Evolutionary conservation across 1,140 invertebrate genomes (phyloP).

Genomic region (Platorchestia sp.): DNA sequence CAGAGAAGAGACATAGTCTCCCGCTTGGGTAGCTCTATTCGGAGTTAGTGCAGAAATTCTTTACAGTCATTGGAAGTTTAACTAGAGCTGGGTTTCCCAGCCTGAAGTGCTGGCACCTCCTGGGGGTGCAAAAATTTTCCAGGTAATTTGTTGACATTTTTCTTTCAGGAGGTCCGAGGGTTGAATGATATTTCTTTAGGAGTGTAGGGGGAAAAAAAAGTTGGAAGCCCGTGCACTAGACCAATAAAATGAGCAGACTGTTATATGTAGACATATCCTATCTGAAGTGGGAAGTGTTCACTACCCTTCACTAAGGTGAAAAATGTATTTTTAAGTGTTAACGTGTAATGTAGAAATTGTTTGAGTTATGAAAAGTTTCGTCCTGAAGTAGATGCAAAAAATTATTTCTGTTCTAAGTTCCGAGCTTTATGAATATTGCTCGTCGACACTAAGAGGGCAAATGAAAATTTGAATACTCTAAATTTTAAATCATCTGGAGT

Average conservation of each 20-base stretch:
- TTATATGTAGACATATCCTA: not conserved
- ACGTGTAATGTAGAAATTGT: not conserved
- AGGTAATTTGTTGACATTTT: too few species aligned
- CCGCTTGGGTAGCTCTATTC: not conserved
- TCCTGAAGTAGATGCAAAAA: not conserved
- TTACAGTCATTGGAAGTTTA: too few species aligned
- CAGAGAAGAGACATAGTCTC: slow-evolving; percentile 48
- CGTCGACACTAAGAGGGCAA: not conserved
- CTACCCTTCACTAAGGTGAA: not conserved
- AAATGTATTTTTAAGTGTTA: not conserved
- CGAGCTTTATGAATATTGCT: not conserved
- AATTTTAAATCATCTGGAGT: too few species aligned
- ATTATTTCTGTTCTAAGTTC: not conserved
- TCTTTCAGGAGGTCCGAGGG: too few species aligned
- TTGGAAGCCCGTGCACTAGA: too few species aligned
- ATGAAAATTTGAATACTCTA: not conserved
- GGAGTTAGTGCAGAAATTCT: not conserved
- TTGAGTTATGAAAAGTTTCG: not conserved
- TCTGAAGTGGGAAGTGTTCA: not conserved
- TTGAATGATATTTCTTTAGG: too few species aligned
- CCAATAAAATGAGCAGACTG: not conserved
- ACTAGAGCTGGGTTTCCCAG: too few species aligned
- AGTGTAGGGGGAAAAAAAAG: too few species aligned
- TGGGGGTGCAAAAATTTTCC: too few species aligned
- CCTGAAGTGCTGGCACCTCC: too few species aligned